A percentile compares a stretch with the other conserved stretches of the same genome.
phyloP scores from a whole-genome alignment of 92 coral and sea anemone genomes.

The Zoanthus sociatus region DNA sequence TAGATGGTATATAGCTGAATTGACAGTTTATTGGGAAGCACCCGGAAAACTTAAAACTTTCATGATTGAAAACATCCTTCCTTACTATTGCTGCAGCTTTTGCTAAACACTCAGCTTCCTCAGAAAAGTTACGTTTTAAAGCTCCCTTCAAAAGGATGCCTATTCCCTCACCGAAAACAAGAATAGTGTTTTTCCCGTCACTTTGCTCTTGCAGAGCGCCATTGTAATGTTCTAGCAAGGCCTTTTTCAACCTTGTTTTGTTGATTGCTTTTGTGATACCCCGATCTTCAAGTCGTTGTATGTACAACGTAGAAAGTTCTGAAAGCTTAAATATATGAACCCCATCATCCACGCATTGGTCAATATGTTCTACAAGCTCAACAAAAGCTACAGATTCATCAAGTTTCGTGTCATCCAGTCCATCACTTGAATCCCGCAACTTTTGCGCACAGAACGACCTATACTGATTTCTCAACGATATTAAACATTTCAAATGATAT shows the following conservation, averaged over 20 bases:
- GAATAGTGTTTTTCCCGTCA: slow-evolving; percentile 38
- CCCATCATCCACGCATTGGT: slow-evolving; percentile 38
- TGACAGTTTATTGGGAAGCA: background rate
- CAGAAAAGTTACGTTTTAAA: slow-evolving; percentile 54
- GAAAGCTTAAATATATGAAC: slow-evolving; percentile 49
- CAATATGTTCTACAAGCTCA: slow-evolving; percentile 67
- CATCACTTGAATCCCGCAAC: slow-evolving; percentile 18
- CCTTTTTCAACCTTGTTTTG: slow-evolving; percentile 43
- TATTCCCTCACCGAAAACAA: slow-evolving; percentile 46
- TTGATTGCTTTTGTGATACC: slow-evolving; percentile 56
- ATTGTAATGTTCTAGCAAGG: slow-evolving; percentile 41
- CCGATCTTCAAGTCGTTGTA: slow-evolving; percentile 44
- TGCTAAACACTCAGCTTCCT: slow-evolving; percentile 63
- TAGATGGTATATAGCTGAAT: slow-evolving; percentile 53
- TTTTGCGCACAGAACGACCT: slow-evolving; percentile 46
- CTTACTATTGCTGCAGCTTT: slow-evolving; percentile 45
- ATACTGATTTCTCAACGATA: slow-evolving; percentile 23
- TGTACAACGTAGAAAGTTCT: slow-evolving; percentile 44
- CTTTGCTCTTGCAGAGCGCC: slow-evolving; percentile 32
- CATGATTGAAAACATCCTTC: slow-evolving; percentile 58
- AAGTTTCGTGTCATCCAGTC: slow-evolving; percentile 30
- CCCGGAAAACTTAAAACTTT: slow-evolving; percentile 59
- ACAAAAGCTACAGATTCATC: slow-evolving; percentile 72
- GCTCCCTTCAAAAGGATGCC: slow-evolving; percentile 36
- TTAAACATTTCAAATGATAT: slow-evolving; percentile 1